Percentiles rank a stretch among this genome's conserved stretches.
These are phyloP conservation scores for Pipistrellus pipistrellus DNA, from an alignment of 2,797 vertebrate genomes.

Conservation along the genomic window DNA sequence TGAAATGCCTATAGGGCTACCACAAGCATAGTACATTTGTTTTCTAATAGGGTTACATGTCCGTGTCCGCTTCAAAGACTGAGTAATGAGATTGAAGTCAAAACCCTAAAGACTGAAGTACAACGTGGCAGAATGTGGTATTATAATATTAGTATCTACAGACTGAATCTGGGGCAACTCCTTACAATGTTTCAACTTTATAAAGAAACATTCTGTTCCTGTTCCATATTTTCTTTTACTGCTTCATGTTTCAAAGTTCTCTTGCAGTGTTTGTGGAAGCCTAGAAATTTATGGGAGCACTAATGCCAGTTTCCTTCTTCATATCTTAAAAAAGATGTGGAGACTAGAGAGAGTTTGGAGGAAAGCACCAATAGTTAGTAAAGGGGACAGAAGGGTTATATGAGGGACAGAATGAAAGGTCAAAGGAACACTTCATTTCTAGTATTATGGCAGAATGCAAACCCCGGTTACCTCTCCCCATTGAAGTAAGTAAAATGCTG, in stretches of 20 bases:
- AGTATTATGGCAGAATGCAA: conserved; percentile 10
- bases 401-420: conserved; percentile 17
- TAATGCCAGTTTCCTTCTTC: conserved; percentile 49
- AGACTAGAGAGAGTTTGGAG: conserved; percentile 11
- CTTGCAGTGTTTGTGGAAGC: conserved; percentile 51
- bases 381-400: neutral
- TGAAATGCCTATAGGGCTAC: neutral
- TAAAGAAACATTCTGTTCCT: conserved; percentile 24
- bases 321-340: conserved; percentile 48
- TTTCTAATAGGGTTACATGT: conserved; percentile 21
- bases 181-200: conserved; percentile 50
- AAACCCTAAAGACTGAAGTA: neutral
- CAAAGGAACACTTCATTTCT: conserved; percentile 13
- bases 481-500: conserved; percentile 57
- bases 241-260: conserved; percentile 10
- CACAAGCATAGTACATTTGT: conserved; percentile 25
- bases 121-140: neutral
- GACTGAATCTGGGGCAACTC: neutral
- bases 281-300: conserved; percentile 29
- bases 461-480: neutral
- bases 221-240: conserved; percentile 33
- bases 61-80: neutral
- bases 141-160: neutral
- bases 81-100: conserved; percentile 34
- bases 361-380: neutral